Conservation (phyloP, 2,888 invertebrate genomes). For the Ophion obscuratus region DNA sequence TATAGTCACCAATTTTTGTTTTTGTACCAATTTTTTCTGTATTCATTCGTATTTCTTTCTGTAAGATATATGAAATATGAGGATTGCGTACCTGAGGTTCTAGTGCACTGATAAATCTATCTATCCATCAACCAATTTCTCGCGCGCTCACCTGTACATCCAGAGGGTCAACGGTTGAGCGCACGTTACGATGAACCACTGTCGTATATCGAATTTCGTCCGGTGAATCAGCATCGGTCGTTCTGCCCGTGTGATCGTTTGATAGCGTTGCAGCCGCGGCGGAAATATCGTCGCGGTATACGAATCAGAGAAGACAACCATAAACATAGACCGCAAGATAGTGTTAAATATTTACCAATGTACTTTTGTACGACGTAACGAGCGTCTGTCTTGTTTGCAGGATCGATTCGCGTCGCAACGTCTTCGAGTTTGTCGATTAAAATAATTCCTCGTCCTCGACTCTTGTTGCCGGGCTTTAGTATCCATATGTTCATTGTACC, state of each 20-base stretch:
- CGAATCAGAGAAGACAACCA: too few relatives aligned
- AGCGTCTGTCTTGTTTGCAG: slow-evolving; percentile 85
- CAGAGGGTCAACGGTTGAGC: slow-evolving; percentile 96
- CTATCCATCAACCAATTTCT: too few relatives aligned
- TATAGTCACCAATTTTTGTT: too few relatives aligned
- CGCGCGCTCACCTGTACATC: slow-evolving; percentile 91
- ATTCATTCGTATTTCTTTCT: too few relatives aligned
- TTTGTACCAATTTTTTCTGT: too few relatives aligned
- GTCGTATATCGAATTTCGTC: slow-evolving; percentile 97
- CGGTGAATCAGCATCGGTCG: slow-evolving; percentile 94
- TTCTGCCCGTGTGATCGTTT: slow-evolving; percentile 86
- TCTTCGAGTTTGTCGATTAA: slow-evolving; percentile 94
- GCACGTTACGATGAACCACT: slow-evolving; percentile 97
- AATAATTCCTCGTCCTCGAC: slow-evolving; percentile 95
- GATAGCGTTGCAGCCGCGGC: neutral
- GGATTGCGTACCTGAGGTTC: too few relatives aligned
- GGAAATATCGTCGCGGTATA: too few relatives aligned
- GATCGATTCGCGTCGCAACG: slow-evolving; percentile 89
- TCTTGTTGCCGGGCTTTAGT: slow-evolving; percentile 96
- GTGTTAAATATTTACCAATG: slow-evolving; percentile 88
- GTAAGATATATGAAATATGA: too few relatives aligned
- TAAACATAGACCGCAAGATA: neutral
- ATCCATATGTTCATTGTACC: slow-evolving; percentile 97
- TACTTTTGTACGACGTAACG: slow-evolving; percentile 98
- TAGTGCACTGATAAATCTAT: too few relatives aligned